A percentile compares a stretch with the other conserved stretches of the same genome.
phyloP scores from a whole-genome alignment of 2,113 vertebrate genomes.

The Egretta garzetta region DNA sequence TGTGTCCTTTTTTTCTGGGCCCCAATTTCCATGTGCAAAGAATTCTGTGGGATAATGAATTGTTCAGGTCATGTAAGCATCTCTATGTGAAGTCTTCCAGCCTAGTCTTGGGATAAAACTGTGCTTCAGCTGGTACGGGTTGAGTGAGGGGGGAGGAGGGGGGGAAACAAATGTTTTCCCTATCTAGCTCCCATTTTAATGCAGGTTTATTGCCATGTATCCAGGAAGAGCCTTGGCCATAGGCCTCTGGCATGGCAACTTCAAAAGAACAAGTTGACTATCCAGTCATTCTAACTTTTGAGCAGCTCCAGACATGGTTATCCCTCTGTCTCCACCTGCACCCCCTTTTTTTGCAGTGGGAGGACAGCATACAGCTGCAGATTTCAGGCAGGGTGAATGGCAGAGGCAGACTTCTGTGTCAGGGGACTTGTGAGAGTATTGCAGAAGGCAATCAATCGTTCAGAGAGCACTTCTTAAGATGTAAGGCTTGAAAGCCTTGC shows the following conservation, averaged over 20 bases:
- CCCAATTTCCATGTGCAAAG: not conserved
- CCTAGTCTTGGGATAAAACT: not conserved
- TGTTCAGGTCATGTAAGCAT: not conserved
- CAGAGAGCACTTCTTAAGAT: not conserved
- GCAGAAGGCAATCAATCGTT: not conserved
- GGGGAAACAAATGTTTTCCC: not conserved
- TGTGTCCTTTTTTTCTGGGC: not conserved
- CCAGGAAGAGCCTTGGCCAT: not conserved
- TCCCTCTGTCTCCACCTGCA: not conserved
- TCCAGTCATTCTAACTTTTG: not conserved
- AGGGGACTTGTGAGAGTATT: not conserved
- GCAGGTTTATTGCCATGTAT: not conserved
- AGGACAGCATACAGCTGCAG: not conserved
- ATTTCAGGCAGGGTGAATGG: not conserved
- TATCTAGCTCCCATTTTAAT: not conserved
- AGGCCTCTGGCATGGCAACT: not conserved
- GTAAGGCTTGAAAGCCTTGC: not conserved
- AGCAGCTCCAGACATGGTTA: not conserved
- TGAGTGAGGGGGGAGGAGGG: not conserved
- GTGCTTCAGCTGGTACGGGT: not conserved
- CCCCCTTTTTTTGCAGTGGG: not conserved
- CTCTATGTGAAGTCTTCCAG: not conserved
- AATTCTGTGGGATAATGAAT: not conserved
- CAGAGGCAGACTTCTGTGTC: not conserved
- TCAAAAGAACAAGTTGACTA: not conserved